Conservation (phyloP, 2,113 vertebrate species). For the Oreochromis spilurus region DNA sequence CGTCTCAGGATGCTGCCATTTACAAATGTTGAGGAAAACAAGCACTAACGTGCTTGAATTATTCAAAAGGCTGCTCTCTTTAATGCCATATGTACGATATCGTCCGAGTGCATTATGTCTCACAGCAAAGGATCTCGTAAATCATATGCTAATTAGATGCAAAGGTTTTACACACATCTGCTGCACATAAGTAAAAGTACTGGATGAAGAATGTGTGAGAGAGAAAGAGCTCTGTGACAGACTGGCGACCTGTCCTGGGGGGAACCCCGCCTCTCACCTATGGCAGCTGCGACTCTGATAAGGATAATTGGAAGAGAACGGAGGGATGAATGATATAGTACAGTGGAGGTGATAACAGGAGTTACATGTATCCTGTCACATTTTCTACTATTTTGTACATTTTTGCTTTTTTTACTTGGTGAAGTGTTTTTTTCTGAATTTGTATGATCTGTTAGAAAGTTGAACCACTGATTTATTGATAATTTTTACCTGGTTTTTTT, state of each 20-base stretch:
- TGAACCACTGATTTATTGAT: not conserved
- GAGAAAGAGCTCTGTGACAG: not conserved
- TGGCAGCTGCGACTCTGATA: not conserved
- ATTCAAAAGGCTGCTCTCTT: constrained; percentile 14
- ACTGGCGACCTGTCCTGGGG: not conserved
- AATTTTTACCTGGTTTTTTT: not conserved
- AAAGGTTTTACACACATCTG: not conserved
- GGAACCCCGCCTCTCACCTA: not conserved
- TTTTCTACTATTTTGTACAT: not conserved
- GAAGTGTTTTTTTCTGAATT: not conserved
- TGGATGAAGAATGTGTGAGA: not conserved
- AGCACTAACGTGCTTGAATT: constrained; percentile 16
- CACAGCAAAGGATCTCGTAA: constrained; percentile 12
- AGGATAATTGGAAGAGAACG: accelerated
- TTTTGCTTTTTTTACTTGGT: not conserved
- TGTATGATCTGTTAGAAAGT: not conserved
- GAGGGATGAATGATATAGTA: not conserved
- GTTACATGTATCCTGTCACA: accelerated
- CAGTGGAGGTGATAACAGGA: not conserved
- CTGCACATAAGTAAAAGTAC: not conserved
- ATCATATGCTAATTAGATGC: not conserved
- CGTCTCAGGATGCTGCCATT: not conserved
- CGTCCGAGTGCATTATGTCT: not conserved
- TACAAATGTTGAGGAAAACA: constrained; percentile 2
- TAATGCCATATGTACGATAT: not conserved